A percentile compares a stretch with the other conserved stretches of the same genome.
These are phyloP conservation scores for Macaria liturata DNA, from an alignment of 2,888 invertebrate genomes.

Conservation along the genomic window DNA sequence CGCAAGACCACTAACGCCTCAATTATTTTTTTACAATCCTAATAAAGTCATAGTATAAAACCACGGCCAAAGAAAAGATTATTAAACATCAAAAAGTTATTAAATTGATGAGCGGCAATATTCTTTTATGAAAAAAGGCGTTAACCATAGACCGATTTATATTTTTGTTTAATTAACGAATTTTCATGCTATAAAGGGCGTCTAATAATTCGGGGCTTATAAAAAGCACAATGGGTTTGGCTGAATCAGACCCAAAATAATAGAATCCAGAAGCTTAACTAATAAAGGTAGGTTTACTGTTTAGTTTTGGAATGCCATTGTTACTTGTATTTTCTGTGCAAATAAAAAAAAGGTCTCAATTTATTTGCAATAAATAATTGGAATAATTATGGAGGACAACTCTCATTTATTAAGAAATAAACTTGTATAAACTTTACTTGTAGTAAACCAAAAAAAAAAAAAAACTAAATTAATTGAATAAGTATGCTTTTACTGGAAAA, in stretches of 20 bases:
- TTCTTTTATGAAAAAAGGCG: slow-evolving; percentile 68
- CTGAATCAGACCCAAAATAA: slow-evolving; percentile 43
- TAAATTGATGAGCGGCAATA: slow-evolving; percentile 74
- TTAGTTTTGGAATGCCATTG: slow-evolving; percentile 13
- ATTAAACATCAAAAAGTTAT: slow-evolving; percentile 67
- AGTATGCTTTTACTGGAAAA: too few species aligned
- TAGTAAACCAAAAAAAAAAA: too few species aligned
- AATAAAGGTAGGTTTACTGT: slow-evolving; percentile 36
- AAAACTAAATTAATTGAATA: too few species aligned
- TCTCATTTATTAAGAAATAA: too few species aligned
- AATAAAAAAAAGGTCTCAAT: background rate
- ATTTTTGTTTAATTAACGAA: slow-evolving; percentile 76
- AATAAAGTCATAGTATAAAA: slow-evolving; percentile 32
- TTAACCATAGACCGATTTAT: slow-evolving; percentile 66
- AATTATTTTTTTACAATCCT: slow-evolving; percentile 36
- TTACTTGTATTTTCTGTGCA: slow-evolving; percentile 4
- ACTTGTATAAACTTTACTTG: too few species aligned
- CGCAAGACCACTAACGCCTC: slow-evolving; percentile 26
- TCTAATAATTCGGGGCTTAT: slow-evolving; percentile 53
- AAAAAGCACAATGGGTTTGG: slow-evolving; percentile 38
- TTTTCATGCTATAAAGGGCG: slow-evolving; percentile 73
- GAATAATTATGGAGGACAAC: too few species aligned
- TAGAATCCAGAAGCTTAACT: slow-evolving; percentile 53
- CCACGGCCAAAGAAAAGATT: slow-evolving; percentile 49
- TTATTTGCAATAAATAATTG: too few species aligned